Evolutionary conservation across 2,797 vertebrate species (phyloP), one percentile per base, ranked within the genome.

Genomic region (Sebastes variabilis): DNA sequence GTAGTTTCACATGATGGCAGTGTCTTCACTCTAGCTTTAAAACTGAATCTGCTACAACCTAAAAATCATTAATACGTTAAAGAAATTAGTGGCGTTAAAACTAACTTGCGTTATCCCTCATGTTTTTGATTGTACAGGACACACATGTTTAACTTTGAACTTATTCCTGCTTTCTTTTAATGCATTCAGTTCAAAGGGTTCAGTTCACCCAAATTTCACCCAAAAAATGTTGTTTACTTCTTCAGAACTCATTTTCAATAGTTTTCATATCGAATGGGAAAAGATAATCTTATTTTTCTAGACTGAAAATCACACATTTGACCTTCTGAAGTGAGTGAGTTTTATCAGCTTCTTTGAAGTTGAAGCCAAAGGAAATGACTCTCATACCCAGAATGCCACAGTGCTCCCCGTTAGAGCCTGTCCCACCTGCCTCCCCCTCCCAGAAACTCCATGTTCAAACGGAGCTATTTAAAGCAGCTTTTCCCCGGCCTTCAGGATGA

Each of bases 351-450:
- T 60, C 69, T 89, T 86, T 86, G 83, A 88, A 87, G 56, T 6
- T 58, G 6, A 49, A 83, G 59, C 72, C 70, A 12, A 64, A 85
- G 87, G 80, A 93, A 93, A 91, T 92, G 49, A 79, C 56, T 66
- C 14, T 46, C 62, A 60, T 72, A 52, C 25, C 56, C 60, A 84
- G 78, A 79, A 81, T 75, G 24, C 80, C 64, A 4, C 54, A 42
- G 56, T 3, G 24, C 14, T 61, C 24, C 22, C 22, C 60, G 24
- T 68, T 68, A 79, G 73, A 75, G 32, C 69, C 62, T 6, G 27
- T 49, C 55, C 30, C 54, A 61, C 58, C 34, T 65, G 58, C 65
- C 11, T 46, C 25, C 49, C 27, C 77, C 62, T 66, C 52, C 8
- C 65, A 6, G 34, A 59, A 59, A 4, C 36, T 46, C 34, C 8